Conservation (phyloP, 2,888 invertebrate genomes). For the Oxystoma pomonae region DNA sequence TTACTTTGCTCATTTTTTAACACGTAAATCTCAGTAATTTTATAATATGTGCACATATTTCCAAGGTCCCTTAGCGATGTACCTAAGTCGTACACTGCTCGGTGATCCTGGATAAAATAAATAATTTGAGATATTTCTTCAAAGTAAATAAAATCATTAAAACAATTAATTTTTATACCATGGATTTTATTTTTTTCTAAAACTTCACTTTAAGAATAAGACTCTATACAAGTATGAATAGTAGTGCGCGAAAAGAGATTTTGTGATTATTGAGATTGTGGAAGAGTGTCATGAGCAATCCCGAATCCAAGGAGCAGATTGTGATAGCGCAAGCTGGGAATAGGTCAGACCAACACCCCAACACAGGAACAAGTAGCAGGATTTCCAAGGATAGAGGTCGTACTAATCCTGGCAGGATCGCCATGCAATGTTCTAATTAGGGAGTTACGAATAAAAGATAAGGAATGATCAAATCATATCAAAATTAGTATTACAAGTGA, state of each 20-base stretch:
- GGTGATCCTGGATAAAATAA: conserved; percentile 8
- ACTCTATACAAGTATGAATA: no score
- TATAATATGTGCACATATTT: conserved; percentile 15
- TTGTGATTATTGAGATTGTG: no score
- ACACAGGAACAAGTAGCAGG: background rate
- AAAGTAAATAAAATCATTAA: background rate
- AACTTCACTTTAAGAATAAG: background rate
- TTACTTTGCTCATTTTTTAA: conserved; percentile 17
- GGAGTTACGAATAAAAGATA: background rate
- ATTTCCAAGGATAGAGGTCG: background rate
- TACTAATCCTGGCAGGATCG: background rate
- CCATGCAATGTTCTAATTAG: background rate
- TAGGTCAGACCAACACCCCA: background rate
- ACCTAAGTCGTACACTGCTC: conserved; percentile 12
- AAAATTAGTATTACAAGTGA: background rate
- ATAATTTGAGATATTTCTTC: background rate
- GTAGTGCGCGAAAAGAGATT: no score
- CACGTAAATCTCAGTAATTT: conserved; percentile 5
- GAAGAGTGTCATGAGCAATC: no score
- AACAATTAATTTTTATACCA: background rate
- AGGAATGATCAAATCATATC: background rate
- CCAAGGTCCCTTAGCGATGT: conserved; percentile 18
- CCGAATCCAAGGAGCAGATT: no score
- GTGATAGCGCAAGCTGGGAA: background rate
- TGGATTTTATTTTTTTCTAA: background rate